These are phyloP conservation scores for Graptemys geographica DNA, from an alignment of 2,797 vertebrate species.

Conservation along the genomic window DNA sequence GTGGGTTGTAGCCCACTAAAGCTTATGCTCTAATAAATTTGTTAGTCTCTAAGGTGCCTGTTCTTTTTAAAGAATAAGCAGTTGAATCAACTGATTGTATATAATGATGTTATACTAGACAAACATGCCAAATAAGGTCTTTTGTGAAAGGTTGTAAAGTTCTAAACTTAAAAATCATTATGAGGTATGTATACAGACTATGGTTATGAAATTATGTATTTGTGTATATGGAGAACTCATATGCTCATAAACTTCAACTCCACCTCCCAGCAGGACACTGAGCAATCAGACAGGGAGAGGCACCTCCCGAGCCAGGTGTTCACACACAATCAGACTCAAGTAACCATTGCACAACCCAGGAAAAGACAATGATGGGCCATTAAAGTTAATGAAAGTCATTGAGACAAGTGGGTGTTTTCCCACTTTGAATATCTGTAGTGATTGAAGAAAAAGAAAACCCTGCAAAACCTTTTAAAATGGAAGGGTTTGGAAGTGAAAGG, in stretches of 20 bases:
- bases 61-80: not conserved
- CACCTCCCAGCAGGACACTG: not conserved
- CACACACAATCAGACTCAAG: no score
- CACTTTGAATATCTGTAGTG: not conserved
- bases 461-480: not conserved
- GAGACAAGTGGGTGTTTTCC: not conserved
- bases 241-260: not conserved
- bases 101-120: not conserved
- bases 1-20: no score
- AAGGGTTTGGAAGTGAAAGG: not conserved
- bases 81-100: not conserved
- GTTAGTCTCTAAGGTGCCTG: no score
- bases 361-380: no score
- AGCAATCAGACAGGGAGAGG: not conserved
- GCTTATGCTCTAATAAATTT: no score
- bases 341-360: no score
- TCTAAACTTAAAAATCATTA: not conserved
- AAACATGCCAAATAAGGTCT: not conserved
- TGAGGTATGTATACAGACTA: not conserved
- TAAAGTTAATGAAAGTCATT: not conserved
- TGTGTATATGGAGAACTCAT: no score
- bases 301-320: not conserved
- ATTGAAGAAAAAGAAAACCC: not conserved
- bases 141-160: not conserved
- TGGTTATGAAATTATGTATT: no score